phyloP scores from a whole-genome alignment of 2,797 vertebrate genomes.

The Chrysocyon brachyurus region DNA sequence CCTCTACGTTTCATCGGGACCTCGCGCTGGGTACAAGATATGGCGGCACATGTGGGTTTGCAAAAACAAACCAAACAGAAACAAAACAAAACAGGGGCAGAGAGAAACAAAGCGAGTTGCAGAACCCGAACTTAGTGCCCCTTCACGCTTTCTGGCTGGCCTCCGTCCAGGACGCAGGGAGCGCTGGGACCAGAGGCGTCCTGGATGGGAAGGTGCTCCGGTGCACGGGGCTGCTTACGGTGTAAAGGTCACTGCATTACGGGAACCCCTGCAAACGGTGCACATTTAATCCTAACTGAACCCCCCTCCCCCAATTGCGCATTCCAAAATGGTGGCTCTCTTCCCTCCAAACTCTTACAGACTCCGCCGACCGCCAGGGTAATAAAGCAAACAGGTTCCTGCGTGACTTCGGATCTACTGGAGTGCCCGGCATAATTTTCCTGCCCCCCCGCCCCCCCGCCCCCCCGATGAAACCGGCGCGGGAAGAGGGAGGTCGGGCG shows the following conservation, averaged over 20 bases:
- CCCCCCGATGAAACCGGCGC: rapidly evolving
- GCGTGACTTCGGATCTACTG: not conserved
- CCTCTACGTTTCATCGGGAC: not conserved
- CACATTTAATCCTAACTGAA: not conserved
- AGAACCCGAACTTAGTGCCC: rapidly evolving
- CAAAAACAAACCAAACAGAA: no score
- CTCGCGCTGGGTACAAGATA: not conserved
- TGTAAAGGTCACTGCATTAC: not conserved
- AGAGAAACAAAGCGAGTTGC: not conserved
- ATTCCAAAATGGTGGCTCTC: not conserved
- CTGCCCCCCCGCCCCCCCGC: no score
- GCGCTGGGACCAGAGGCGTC: not conserved
- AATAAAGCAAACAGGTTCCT: not conserved
- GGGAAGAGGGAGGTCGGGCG: not conserved
- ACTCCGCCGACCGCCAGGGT: not conserved
- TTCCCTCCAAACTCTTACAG: not conserved
- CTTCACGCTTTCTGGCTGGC: rapidly evolving
- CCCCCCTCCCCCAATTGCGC: no score
- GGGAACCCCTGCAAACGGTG: not conserved
- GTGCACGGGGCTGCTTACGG: not conserved
- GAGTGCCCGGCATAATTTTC: not conserved
- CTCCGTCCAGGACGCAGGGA: rapidly evolving
- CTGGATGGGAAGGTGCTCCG: not conserved
- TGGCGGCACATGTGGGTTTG: not conserved
- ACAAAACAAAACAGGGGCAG: not conserved